Evolutionary conservation across 2,888 invertebrate genomes (phyloP).

Genomic region (Oxyscelio sp.): DNA sequence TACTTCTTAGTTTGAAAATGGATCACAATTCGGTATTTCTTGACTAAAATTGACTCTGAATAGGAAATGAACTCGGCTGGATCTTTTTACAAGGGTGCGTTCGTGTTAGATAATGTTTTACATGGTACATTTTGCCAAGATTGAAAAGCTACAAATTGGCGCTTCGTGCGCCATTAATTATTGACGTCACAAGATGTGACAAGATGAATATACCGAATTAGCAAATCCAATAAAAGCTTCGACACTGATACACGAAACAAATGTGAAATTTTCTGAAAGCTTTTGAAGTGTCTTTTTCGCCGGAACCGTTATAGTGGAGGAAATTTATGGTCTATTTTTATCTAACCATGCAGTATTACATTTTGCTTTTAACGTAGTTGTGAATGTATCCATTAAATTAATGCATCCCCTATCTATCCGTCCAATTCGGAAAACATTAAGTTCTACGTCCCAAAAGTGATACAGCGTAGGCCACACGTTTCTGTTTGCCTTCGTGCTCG

Average conservation of each 20-base stretch:
- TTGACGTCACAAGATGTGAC: slow-evolving; percentile 14
- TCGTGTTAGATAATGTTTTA: too few relatives aligned
- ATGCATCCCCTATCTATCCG: slow-evolving; percentile 60
- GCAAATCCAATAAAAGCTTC: slow-evolving; percentile 46
- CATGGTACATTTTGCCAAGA: too few relatives aligned
- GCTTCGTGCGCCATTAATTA: neutral
- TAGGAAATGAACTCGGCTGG: too few relatives aligned
- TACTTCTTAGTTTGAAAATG: too few relatives aligned
- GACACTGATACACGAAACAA: slow-evolving; percentile 39
- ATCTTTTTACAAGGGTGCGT: too few relatives aligned
- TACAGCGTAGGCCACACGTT: slow-evolving; percentile 45
- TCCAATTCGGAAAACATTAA: slow-evolving; percentile 66
- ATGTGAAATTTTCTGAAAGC: slow-evolving; percentile 58
- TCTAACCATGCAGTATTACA: slow-evolving; percentile 61
- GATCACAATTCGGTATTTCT: too few relatives aligned
- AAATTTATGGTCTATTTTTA: slow-evolving; percentile 63
- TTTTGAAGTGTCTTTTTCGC: slow-evolving; percentile 54
- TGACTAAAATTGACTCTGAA: too few relatives aligned
- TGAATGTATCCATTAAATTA: slow-evolving; percentile 61
- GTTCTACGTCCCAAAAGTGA: slow-evolving; percentile 60
- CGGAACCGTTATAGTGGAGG: slow-evolving; percentile 45
- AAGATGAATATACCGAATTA: slow-evolving; percentile 41
- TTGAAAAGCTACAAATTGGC: neutral
- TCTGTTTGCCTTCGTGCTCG: slow-evolving; percentile 47
- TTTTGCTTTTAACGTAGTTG: slow-evolving; percentile 56